Evolutionary conservation across 2,888 invertebrate genomes (phyloP), one percentile per base, ranked within the genome.

Genomic region (Eilema sororculum): DNA sequence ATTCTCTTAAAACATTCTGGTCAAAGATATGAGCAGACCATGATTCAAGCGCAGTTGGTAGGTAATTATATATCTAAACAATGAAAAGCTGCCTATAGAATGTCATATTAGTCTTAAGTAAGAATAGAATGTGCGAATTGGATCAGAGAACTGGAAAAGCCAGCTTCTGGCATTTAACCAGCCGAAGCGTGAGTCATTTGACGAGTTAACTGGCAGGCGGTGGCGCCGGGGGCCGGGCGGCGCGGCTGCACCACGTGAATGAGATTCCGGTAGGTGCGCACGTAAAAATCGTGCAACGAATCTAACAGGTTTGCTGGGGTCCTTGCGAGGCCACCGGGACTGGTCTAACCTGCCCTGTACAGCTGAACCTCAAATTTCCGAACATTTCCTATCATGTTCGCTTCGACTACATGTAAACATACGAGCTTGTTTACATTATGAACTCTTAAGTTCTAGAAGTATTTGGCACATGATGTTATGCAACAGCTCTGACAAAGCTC

Each of bases 251-350:
- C 89, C 93, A 91, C 92, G 93, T 95, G 91, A 95, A 95, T 95
- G 95, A 94, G 93, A 95, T 94, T 93, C 94, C 95, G 94, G 94
- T 95, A 94, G 94, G 94, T 94, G 93, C 93, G 92, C 94, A 95
- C 95, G 94, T 95, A 95, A 95, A 95, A 95, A 95, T 95, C 95
- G 94, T 94, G 94, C 95, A 94, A 95, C 94, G 92, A 95, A 95
- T 95, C 95, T 95, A 95, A 95, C 95, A 95, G 95, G 95, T 95
- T 95, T 95, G 90, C 93, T 92, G 94, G 92, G 93, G 93, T 95
- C 95, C 95, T 95, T 94, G 94, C 91, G 94, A 95, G 94, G 95
- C 94, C 95, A 91, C 85, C 90, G 93, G 95, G 95, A 95, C 95
- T 94, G 95, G 95, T 95, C 95, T 95, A 95, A 95, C 95, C 95